Evolutionary conservation across 2,888 invertebrate genomes (phyloP).

Genomic region (Crossocerus cetratus): DNA sequence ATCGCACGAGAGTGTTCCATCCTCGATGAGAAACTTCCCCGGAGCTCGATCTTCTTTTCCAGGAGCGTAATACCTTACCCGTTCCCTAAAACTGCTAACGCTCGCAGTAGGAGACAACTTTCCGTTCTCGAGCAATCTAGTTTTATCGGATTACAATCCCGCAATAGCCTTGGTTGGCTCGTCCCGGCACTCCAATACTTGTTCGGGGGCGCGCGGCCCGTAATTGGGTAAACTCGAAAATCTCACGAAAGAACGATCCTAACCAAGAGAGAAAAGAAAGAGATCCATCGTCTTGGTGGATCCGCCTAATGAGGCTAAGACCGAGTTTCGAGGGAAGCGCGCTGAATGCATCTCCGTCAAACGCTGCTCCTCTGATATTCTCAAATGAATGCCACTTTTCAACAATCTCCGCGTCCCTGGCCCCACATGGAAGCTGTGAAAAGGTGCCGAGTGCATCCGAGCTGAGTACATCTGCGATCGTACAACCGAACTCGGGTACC

Average conservation of each 20-base stretch:
- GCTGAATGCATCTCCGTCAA: constrained; percentile 11
- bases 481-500: background rate
- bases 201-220: constrained; percentile 33
- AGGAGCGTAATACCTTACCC: background rate
- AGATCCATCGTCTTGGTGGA: constrained; percentile 28
- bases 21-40: background rate
- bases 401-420: background rate
- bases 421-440: background rate
- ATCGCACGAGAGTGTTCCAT: background rate
- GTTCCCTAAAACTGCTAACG: constrained; percentile 21
- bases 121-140: constrained; percentile 32
- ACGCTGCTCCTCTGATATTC: constrained; percentile 4
- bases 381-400: constrained; percentile 12
- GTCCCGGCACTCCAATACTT: constrained; percentile 33
- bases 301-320: constrained; percentile 34
- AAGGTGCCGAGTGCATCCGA: background rate
- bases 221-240: constrained; percentile 56
- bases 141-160: constrained; percentile 38
- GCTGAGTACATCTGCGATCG: background rate
- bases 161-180: constrained; percentile 37
- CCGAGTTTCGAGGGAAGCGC: constrained; percentile 18
- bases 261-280: constrained; percentile 10
- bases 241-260: constrained; percentile 44
- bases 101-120: constrained; percentile 20
- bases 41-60: background rate